Conservation (phyloP, 2,113 vertebrate genomes). For the Meles meles region DNA sequence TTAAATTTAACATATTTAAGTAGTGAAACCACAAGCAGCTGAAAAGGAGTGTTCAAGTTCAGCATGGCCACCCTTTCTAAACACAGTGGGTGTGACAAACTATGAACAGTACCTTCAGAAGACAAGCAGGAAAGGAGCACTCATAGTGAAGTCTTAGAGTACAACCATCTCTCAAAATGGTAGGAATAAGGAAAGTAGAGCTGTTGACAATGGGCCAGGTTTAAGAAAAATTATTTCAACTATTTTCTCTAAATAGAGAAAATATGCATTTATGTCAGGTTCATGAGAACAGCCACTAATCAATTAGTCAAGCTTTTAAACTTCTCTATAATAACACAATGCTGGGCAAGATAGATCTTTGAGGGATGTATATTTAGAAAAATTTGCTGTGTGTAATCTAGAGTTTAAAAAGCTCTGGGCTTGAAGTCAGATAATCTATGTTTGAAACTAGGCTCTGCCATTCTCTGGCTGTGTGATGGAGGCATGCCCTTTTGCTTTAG, state of each 20-base stretch:
- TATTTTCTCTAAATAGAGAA: not conserved
- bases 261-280: not conserved
- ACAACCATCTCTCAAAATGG: too few relatives aligned
- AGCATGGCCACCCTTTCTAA: not conserved
- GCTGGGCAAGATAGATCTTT: not conserved
- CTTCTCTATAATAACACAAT: not conserved
- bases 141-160: not conserved
- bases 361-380: not conserved
- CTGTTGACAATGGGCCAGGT: not conserved
- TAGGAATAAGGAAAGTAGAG: not conserved
- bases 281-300: not conserved
- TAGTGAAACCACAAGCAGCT: constrained; percentile 34
- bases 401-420: not conserved
- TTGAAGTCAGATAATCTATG: not conserved
- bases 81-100: not conserved
- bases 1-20: constrained; percentile 54
- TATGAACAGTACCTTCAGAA: not conserved
- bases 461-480: not conserved
- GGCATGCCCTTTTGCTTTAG: not conserved
- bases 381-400: not conserved
- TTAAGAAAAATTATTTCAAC: not conserved
- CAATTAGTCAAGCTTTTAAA: not conserved
- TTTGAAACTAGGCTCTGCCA: not conserved
- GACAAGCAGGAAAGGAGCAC: not conserved
- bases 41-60: constrained; percentile 27